phyloP scores from a whole-genome alignment of 2,797 vertebrate genomes.

The Bovichtus variegatus region DNA sequence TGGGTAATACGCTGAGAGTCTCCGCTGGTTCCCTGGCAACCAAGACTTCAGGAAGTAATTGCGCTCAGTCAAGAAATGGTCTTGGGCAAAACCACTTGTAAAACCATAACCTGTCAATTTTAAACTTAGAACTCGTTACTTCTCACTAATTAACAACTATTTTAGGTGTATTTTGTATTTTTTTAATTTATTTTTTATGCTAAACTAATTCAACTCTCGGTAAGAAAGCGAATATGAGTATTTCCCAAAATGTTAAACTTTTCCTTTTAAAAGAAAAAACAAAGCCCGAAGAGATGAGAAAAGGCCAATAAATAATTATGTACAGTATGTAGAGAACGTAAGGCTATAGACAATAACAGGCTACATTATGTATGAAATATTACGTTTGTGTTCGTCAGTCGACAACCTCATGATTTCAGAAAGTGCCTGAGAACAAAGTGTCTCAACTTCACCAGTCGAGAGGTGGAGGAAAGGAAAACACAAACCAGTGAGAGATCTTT shows the following conservation, averaged over 20 bases:
- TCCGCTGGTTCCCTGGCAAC: background rate
- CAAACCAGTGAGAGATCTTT: conserved; percentile 11
- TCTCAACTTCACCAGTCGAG: conserved; percentile 57
- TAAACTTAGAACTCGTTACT: background rate
- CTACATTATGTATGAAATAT: conserved; percentile 35
- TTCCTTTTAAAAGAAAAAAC: conserved; percentile 2
- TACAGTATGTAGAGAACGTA: conserved; percentile 47
- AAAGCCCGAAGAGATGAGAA: background rate
- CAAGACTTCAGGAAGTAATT: background rate
- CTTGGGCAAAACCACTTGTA: background rate
- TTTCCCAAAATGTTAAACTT: conserved; percentile 22
- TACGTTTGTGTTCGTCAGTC: conserved; percentile 47
- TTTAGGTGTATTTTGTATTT: background rate
- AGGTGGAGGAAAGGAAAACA: conserved; percentile 35
- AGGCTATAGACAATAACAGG: conserved; percentile 22
- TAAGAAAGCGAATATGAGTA: background rate
- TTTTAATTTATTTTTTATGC: background rate
- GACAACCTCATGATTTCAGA: conserved; percentile 70
- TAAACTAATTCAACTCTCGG: background rate
- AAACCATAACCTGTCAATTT: background rate
- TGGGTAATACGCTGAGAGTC: background rate
- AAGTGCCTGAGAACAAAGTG: conserved; percentile 83
- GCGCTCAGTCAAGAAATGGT: background rate
- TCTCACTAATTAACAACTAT: background rate
- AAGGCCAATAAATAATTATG: conserved; percentile 14